Conservation (phyloP, 1,140 invertebrate species). For the Drosophila persimilis region DNA sequence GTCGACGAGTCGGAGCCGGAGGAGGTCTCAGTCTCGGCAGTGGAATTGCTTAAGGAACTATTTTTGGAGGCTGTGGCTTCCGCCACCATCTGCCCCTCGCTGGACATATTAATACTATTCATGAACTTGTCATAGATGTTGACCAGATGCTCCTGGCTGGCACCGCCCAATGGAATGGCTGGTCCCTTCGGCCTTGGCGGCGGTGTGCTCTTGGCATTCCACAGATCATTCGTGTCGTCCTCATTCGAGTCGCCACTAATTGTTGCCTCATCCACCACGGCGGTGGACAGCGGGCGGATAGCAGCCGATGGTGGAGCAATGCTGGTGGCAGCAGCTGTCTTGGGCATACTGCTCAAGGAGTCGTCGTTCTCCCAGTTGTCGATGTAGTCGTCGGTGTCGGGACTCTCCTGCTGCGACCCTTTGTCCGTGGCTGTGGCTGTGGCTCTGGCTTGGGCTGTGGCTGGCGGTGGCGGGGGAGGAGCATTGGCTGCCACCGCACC, state of each 20-base stretch:
- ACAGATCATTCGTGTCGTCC: slow-evolving; percentile 67
- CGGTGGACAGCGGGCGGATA: too few relatives aligned
- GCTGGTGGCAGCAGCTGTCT: slow-evolving; percentile 13
- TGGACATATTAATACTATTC: slow-evolving; percentile 70
- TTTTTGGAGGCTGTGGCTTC: slow-evolving; percentile 14
- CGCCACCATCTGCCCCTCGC: slow-evolving; percentile 4
- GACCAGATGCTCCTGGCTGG: slow-evolving; percentile 53
- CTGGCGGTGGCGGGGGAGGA: slow-evolving; percentile 26
- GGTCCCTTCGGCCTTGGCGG: slow-evolving; percentile 41
- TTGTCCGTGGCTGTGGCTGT: neutral
- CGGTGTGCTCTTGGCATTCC: slow-evolving; percentile 70
- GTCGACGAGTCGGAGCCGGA: slow-evolving; percentile 35
- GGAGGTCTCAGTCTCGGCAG: slow-evolving; percentile 52
- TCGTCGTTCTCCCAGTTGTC: slow-evolving; percentile 82
- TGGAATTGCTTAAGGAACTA: slow-evolving; percentile 53
- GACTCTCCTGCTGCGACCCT: slow-evolving; percentile 51
- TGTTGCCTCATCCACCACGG: too few relatives aligned
- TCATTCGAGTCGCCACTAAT: slow-evolving; percentile 44
- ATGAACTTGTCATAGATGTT: slow-evolving; percentile 79
- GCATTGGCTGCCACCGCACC: slow-evolving; percentile 44
- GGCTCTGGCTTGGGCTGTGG: neutral
- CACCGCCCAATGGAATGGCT: too few relatives aligned
- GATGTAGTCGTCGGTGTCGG: slow-evolving; percentile 80
- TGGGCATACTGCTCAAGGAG: slow-evolving; percentile 55
- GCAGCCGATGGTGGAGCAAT: neutral